These are phyloP conservation scores for Ichneumon xanthorius DNA, from an alignment of 2,888 invertebrate genomes.

Conservation along the genomic window DNA sequence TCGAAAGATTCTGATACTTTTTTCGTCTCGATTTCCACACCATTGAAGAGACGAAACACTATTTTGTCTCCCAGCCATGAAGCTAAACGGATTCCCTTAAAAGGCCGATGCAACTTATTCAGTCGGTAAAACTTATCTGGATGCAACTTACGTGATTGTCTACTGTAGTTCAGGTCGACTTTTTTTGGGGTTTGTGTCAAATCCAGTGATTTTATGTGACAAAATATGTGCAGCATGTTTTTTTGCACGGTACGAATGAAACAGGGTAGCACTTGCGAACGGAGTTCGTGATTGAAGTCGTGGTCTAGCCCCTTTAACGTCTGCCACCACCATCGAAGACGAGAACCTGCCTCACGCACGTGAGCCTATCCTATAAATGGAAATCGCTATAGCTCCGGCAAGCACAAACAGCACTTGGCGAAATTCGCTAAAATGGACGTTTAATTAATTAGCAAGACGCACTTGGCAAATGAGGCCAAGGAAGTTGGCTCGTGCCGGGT, in stretches of 20 bases:
- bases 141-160: no score
- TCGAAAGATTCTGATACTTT: neutral
- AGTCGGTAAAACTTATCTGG: no score
- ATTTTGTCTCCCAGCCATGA: no score
- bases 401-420: slow-evolving; percentile 1
- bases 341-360: slow-evolving; percentile 8
- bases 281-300: slow-evolving; percentile 10
- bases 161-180: no score
- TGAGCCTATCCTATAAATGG: slow-evolving; percentile 8
- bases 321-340: neutral
- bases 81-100: no score
- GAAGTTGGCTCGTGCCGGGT: slow-evolving; percentile 3
- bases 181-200: no score
- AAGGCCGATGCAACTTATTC: no score
- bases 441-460: slow-evolving; percentile 52
- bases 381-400: slow-evolving; percentile 3
- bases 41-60: no score
- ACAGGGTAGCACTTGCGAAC: neutral
- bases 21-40: no score
- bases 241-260: neutral
- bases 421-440: slow-evolving; percentile 29
- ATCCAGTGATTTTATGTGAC: no score
- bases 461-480: neutral
- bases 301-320: neutral
- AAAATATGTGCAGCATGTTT: neutral